Evolutionary conservation across 2,888 invertebrate genomes (phyloP).

Genomic region (Rhingia campestris): DNA sequence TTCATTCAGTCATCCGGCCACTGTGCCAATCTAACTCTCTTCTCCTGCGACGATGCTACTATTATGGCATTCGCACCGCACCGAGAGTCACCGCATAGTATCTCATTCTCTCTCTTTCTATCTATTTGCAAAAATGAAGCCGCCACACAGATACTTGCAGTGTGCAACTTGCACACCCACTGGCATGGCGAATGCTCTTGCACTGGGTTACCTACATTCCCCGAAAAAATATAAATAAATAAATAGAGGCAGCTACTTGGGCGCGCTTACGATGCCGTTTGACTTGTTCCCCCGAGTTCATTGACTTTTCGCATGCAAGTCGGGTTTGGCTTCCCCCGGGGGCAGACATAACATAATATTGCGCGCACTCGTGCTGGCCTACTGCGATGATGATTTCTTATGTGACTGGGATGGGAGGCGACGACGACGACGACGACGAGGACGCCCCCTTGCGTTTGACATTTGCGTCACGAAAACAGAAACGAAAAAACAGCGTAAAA

Average conservation of each 20-base stretch:
- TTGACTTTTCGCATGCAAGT: constrained; percentile 63
- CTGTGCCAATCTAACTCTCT: constrained; percentile 43
- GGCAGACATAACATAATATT: constrained; percentile 44
- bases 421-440: neutral
- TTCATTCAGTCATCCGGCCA: constrained; percentile 60
- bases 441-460: constrained; percentile 57
- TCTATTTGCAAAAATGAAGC: neutral
- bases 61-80: constrained; percentile 25
- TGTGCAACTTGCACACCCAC: constrained; percentile 7
- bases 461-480: constrained; percentile 38
- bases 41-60: constrained; percentile 8
- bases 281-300: constrained; percentile 72
- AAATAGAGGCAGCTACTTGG: constrained; percentile 63
- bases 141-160: constrained; percentile 17
- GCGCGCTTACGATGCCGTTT: constrained; percentile 59
- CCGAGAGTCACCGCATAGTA: constrained; percentile 45
- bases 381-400: constrained; percentile 36
- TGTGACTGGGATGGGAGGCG: constrained; percentile 48
- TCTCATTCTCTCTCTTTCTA: constrained; percentile 12
- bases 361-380: constrained; percentile 1
- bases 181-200: constrained; percentile 60
- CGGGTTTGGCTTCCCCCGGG: constrained; percentile 30
- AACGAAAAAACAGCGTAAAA: neutral
- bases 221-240: constrained; percentile 74
- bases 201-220: constrained; percentile 77